Conservation (phyloP, 2,888 invertebrate genomes). For the Deilephila elpenor region DNA sequence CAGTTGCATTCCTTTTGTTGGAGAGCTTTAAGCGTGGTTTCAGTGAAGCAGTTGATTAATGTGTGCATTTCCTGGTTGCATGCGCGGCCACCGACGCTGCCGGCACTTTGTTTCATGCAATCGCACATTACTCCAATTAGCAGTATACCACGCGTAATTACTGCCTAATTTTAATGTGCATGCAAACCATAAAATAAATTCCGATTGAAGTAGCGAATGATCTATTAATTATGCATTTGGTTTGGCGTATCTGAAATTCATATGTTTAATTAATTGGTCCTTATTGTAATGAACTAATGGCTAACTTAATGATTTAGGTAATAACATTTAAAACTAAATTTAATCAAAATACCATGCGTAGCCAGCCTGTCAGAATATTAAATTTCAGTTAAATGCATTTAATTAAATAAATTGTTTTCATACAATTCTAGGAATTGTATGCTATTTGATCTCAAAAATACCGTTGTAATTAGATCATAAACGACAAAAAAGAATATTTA, state of each 20-base stretch:
- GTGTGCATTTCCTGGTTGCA: constrained; percentile 43
- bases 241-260: background rate
- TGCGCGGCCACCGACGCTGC: background rate
- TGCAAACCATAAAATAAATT: background rate
- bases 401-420: no score
- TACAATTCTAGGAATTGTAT: background rate
- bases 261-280: no score
- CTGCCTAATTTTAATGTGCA: background rate
- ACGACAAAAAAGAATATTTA: background rate
- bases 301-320: no score
- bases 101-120: constrained; percentile 18
- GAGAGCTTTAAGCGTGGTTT: constrained; percentile 39
- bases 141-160: background rate
- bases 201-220: background rate
- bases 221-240: background rate
- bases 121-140: background rate
- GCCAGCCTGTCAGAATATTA: no score
- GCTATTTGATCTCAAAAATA: background rate
- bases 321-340: no score
- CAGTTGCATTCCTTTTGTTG: constrained; percentile 31
- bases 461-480: background rate
- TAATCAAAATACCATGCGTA: no score
- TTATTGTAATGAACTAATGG: no score
- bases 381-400: no score
- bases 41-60: constrained; percentile 46